Evolutionary conservation across 2,113 vertebrate species (phyloP).

Genomic region (Myrmophylax atrothorax): DNA sequence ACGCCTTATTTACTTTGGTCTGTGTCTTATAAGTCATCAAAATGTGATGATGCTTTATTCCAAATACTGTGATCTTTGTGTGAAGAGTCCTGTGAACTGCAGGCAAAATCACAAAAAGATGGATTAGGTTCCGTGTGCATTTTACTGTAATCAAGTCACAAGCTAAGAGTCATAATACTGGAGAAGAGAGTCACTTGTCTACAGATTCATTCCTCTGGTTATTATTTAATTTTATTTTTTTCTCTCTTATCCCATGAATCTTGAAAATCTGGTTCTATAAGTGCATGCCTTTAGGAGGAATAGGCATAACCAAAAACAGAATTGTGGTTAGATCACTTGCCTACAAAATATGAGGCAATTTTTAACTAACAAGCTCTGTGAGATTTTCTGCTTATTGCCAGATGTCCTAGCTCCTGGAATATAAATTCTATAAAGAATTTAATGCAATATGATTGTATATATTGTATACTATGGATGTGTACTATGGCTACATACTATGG

Average conservation of each 20-base stretch:
- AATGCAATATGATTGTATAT: not conserved
- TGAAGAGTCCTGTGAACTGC: not conserved
- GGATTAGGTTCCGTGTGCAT: not conserved
- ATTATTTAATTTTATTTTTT: not conserved
- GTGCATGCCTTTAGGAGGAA: not conserved
- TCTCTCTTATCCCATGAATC: not conserved
- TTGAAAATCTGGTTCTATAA: not conserved
- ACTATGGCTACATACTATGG: not conserved
- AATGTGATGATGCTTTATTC: not conserved
- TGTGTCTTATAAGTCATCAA: not conserved
- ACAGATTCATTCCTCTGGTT: not conserved
- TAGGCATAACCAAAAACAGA: not conserved
- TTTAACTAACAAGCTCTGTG: not conserved
- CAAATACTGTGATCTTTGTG: not conserved
- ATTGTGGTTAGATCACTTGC: not conserved
- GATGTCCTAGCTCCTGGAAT: not conserved
- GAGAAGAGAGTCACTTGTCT: not conserved
- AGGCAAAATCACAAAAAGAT: not conserved
- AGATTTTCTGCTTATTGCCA: not conserved
- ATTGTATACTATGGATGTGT: not conserved
- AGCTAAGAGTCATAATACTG: not conserved
- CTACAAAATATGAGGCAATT: not conserved
- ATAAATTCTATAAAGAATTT: not conserved
- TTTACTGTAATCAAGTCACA: not conserved
- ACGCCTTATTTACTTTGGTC: not conserved